These are phyloP conservation scores for Tetramorium bicarinatum DNA, from an alignment of 2,888 invertebrate genomes.

Conservation along the genomic window DNA sequence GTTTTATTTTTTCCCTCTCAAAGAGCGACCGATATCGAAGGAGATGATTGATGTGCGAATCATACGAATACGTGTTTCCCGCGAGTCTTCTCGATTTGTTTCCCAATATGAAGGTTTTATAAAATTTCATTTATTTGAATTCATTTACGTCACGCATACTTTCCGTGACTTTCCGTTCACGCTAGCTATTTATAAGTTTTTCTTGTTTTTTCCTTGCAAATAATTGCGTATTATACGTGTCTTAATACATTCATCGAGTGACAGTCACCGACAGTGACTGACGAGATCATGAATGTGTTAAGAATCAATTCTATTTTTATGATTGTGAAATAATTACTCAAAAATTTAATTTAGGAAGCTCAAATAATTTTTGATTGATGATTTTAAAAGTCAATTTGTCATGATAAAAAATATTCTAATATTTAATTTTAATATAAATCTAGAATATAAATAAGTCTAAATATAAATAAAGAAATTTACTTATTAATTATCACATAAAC, in stretches of 20 bases:
- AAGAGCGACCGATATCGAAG: background rate
- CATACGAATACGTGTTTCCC: background rate
- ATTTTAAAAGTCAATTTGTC: slow-evolving; percentile 4
- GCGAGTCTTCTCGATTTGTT: background rate
- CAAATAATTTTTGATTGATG: background rate
- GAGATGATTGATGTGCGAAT: slow-evolving; percentile 23
- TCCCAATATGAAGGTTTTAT: background rate
- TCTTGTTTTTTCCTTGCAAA: no score
- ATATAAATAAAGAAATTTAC: background rate
- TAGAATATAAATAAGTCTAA: no score
- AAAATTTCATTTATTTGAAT: background rate
- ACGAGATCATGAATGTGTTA: background rate
- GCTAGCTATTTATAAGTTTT: no score
- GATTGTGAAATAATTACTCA: background rate
- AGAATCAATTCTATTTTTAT: background rate
- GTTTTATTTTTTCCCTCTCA: slow-evolving; percentile 26
- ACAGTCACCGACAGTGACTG: no score
- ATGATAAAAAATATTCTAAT: background rate
- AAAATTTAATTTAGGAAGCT: background rate
- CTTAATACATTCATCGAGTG: no score
- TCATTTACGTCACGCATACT: no score
- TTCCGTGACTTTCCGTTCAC: no score
- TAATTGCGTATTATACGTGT: no score
- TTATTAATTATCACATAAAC: background rate
- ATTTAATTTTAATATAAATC: background rate